A percentile compares a stretch with the other conserved stretches of the same genome.
phyloP scores from a whole-genome alignment of 2,113 vertebrate genomes.

The Leptocoma aspasia region DNA sequence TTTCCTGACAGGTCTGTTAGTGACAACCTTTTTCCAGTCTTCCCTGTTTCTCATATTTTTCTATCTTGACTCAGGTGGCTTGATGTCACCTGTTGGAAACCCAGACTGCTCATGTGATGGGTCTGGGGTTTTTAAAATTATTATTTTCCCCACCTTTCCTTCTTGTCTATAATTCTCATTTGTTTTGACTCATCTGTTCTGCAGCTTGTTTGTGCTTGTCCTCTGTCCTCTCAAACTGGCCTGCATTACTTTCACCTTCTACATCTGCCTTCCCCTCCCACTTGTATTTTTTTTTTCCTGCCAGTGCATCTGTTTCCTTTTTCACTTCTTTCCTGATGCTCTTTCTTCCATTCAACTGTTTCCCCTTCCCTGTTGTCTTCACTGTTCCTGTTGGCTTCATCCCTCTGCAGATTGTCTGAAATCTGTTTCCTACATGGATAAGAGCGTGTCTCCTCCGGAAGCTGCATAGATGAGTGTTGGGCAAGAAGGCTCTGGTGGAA shows the following conservation, averaged over 20 bases:
- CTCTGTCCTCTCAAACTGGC: background rate
- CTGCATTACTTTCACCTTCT: background rate
- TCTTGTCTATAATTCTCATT: background rate
- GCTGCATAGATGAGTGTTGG: background rate
- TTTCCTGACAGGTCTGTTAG: background rate
- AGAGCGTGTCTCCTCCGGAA: background rate
- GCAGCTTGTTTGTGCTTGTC: background rate
- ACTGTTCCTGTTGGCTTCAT: background rate
- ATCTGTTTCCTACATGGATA: background rate
- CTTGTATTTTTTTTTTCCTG: background rate
- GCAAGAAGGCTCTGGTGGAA: background rate
- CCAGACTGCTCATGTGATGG: background rate
- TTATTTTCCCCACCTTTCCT: background rate
- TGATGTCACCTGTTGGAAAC: background rate
- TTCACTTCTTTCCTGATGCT: background rate
- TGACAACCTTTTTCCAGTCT: background rate
- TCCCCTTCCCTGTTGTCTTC: background rate
- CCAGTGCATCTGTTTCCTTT: slow-evolving; percentile 45
- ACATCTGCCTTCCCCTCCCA: background rate
- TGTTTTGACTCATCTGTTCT: background rate
- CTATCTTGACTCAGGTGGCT: background rate
- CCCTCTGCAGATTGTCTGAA: background rate
- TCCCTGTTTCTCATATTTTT: background rate
- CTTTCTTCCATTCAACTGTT: background rate
- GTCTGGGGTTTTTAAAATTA: background rate